Conservation (phyloP, 35 echinoderm and acorn worm genomes). For the Apostichopus japonicus region DNA sequence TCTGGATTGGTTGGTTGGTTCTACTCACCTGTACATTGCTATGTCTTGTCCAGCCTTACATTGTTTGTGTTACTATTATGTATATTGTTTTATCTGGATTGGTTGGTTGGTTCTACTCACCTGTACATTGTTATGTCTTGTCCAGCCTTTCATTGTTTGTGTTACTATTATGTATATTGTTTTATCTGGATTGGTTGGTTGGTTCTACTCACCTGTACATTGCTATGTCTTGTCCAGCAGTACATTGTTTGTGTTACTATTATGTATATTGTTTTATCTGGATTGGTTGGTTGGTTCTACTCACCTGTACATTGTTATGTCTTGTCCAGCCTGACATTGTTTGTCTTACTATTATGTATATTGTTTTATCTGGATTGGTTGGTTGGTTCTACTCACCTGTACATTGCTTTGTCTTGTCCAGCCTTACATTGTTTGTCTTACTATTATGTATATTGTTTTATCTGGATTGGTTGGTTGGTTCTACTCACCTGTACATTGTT, state of each 20-base stretch:
- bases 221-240: conserved; percentile 42
- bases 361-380: too few species aligned
- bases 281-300: background rate
- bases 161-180: background rate
- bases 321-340: background rate
- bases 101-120: conserved; percentile 38
- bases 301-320: conserved; percentile 87
- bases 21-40: conserved; percentile 85
- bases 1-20: too few species aligned
- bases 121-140: conserved; percentile 84
- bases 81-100: too few species aligned
- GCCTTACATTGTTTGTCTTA: background rate
- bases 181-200: too few species aligned
- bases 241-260: background rate
- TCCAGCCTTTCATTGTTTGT: background rate
- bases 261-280: background rate
- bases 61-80: background rate
- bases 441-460: background rate
- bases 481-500: conserved; percentile 84
- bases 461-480: too few species aligned
- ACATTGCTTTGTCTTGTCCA: conserved; percentile 74
- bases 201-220: conserved; percentile 82
- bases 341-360: background rate
- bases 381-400: conserved; percentile 68
- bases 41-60: conserved; percentile 34